phyloP scores from a whole-genome alignment of 2,888 invertebrate genomes.

The Drepana falcataria region DNA sequence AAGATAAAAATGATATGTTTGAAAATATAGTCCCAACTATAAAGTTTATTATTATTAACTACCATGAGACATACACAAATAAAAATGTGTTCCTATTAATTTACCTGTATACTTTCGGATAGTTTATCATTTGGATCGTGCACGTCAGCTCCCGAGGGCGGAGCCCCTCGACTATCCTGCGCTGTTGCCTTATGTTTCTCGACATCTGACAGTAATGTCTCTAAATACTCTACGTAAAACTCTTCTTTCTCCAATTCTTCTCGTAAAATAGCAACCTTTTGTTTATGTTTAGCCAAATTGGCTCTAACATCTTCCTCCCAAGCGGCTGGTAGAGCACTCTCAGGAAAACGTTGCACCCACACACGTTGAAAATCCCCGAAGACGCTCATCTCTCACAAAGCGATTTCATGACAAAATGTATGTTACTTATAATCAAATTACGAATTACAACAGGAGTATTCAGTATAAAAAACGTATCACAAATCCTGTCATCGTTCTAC shows the following conservation, averaged over 20 bases:
- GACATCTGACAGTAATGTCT: conserved; percentile 89
- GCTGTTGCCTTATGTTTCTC: conserved; percentile 86
- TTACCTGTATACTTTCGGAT: conserved; percentile 70
- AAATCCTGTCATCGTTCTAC: conserved; percentile 47
- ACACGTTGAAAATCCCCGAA: conserved; percentile 94
- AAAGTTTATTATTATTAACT: not conserved
- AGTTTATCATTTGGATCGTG: conserved; percentile 64
- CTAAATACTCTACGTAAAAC: conserved; percentile 93
- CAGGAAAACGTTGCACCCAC: conserved; percentile 94
- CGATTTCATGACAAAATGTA: conserved; percentile 75
- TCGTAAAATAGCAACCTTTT: conserved; percentile 88
- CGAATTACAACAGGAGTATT: conserved; percentile 22
- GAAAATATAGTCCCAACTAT: not conserved
- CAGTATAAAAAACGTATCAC: conserved; percentile 45
- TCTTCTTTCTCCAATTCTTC: conserved; percentile 94
- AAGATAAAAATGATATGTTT: not conserved
- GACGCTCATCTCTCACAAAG: conserved; percentile 86
- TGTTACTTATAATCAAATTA: conserved; percentile 50
- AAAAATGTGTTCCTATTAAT: conserved; percentile 8
- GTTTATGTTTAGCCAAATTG: conserved; percentile 92
- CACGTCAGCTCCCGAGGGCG: conserved; percentile 69
- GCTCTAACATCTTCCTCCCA: conserved; percentile 96
- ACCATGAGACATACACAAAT: not conserved
- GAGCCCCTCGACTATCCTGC: conserved; percentile 68
- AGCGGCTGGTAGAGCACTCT: conserved; percentile 92